These are phyloP conservation scores for Corynorhinus townsendii DNA, from an alignment of 2,113 vertebrate species.

Conservation along the genomic window DNA sequence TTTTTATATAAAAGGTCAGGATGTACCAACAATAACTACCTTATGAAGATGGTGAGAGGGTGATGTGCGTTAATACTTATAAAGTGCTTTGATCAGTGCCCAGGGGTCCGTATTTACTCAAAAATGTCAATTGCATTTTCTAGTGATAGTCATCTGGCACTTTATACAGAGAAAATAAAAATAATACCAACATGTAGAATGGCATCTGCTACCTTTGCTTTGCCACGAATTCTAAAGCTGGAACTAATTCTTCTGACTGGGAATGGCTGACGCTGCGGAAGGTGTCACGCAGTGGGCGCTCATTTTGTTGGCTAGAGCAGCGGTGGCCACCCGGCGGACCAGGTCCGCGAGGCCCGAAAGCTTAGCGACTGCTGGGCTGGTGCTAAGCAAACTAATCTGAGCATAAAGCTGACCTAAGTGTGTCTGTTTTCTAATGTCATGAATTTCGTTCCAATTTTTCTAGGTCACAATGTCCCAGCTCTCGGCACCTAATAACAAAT, in stretches of 20 bases:
- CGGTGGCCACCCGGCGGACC: no score
- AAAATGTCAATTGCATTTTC: neutral
- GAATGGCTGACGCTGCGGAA: neutral
- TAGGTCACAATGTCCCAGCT: slow-evolving; percentile 97
- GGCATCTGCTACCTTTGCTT: neutral
- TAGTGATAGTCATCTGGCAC: neutral
- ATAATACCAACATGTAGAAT: neutral
- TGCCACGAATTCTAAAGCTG: slow-evolving; percentile 9
- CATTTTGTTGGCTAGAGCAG: neutral
- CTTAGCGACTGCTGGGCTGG: neutral
- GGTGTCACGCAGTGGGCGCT: slow-evolving; percentile 8
- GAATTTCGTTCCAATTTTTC: slow-evolving; percentile 34
- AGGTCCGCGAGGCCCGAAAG: no score
- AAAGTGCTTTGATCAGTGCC: neutral
- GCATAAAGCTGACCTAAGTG: neutral
- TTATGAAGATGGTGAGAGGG: neutral
- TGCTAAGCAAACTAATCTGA: neutral
- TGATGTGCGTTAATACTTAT: neutral
- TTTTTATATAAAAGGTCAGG: neutral
- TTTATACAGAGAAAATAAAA: neutral
- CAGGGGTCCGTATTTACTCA: neutral
- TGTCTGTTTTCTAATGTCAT: slow-evolving; percentile 34
- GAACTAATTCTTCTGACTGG: neutral
- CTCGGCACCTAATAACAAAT: slow-evolving; percentile 90
- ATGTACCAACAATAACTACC: neutral